Percentiles rank a stretch among this genome's conserved stretches.
These are phyloP conservation scores for Heliopora coerulea DNA, from an alignment of 92 coral and sea anemone genomes.

Conservation along the genomic window DNA sequence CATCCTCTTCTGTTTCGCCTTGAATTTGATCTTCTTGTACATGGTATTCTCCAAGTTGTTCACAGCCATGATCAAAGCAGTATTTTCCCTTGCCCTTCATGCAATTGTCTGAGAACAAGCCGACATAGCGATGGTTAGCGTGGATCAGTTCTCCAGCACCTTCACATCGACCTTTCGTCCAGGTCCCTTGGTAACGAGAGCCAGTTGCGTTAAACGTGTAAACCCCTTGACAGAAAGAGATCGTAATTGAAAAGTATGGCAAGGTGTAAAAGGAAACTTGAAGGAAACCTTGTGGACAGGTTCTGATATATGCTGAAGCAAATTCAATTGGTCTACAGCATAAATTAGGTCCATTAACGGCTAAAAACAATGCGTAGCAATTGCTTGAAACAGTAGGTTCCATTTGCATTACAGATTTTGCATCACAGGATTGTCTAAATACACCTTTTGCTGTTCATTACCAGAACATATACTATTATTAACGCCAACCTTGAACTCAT, in stretches of 20 bases:
- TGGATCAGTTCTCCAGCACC: conserved; percentile 89
- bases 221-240: conserved; percentile 47
- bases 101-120: conserved; percentile 73
- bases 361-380: too few species aligned
- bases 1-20: conserved; percentile 86
- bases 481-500: too few species aligned
- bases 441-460: too few species aligned
- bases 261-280: too few species aligned
- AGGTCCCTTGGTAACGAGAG: conserved; percentile 84
- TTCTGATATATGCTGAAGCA: too few species aligned
- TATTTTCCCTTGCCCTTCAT: conserved; percentile 92
- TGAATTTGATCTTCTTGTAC: conserved; percentile 68
- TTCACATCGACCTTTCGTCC: conserved; percentile 96
- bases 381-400: too few species aligned
- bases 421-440: too few species aligned
- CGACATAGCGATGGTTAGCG: conserved; percentile 83
- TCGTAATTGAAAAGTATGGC: neutral
- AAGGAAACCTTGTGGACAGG: too few species aligned
- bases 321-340: too few species aligned
- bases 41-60: conserved; percentile 80
- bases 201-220: conserved; percentile 87
- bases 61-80: conserved; percentile 88
- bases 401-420: too few species aligned
- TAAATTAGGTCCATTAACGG: too few species aligned
- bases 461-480: too few species aligned